Conservation (phyloP, 2,888 invertebrate genomes). For the Sipha maydis region DNA sequence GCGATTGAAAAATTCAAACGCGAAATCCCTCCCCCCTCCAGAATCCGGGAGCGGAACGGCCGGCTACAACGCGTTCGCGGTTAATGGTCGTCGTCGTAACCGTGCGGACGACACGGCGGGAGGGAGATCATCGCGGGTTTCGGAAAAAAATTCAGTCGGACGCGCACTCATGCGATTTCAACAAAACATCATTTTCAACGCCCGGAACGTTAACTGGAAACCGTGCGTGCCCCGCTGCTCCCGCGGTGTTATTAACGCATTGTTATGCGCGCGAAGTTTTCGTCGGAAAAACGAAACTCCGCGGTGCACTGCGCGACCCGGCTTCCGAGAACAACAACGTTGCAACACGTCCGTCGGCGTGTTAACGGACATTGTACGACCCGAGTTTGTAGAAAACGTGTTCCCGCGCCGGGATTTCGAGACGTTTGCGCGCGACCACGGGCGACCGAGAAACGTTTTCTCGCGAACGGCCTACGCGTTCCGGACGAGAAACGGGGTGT, state of each 20-base stretch:
- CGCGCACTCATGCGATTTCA: slow-evolving; percentile 21
- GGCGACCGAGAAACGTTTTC: too few relatives aligned
- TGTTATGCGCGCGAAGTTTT: slow-evolving; percentile 20
- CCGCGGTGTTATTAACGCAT: neutral
- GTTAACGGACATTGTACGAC: neutral
- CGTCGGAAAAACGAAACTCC: neutral
- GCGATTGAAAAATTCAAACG: slow-evolving; percentile 26
- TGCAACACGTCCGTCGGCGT: neutral
- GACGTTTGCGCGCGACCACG: too few relatives aligned
- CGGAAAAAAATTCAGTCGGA: neutral
- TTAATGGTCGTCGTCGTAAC: too few relatives aligned
- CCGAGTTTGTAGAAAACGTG: too few relatives aligned
- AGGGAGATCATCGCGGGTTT: neutral
- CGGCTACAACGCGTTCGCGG: too few relatives aligned
- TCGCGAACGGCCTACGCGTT: too few relatives aligned
- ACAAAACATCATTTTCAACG: slow-evolving; percentile 39
- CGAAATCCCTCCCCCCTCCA: neutral
- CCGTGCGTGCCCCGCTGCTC: neutral
- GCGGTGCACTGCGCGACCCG: neutral
- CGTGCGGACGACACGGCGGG: too few relatives aligned
- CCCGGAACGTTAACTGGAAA: neutral
- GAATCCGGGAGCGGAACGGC: too few relatives aligned
- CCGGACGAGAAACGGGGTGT: too few relatives aligned
- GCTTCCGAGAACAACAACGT: neutral
- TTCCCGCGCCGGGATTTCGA: too few relatives aligned